A percentile compares a stretch with the other conserved stretches of the same genome.
These are phyloP conservation scores for Metopia argyrocephala DNA, from an alignment of 2,888 invertebrate genomes.

Conservation along the genomic window DNA sequence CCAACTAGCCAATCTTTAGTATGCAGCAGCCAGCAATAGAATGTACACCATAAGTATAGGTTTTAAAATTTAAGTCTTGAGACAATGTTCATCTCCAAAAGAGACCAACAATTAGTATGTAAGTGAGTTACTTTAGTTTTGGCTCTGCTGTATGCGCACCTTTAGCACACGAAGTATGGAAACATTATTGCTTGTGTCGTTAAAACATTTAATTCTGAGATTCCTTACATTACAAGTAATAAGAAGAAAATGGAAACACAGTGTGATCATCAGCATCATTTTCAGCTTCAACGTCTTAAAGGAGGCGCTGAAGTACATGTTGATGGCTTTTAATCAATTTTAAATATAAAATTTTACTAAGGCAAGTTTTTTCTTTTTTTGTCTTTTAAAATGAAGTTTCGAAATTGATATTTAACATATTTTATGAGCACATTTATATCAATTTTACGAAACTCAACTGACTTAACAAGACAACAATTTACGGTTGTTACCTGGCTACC, in stretches of 20 bases:
- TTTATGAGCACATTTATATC: constrained; percentile 60
- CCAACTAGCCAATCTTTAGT: constrained; percentile 30
- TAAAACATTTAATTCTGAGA: background rate
- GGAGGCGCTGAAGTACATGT: constrained; percentile 61
- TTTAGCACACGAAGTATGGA: too few relatives aligned
- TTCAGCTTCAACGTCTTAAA: constrained; percentile 14
- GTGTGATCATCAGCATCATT: background rate
- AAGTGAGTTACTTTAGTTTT: constrained; percentile 11
- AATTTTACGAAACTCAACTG: constrained; percentile 39
- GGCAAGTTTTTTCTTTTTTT: constrained; percentile 26
- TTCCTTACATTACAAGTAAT: background rate
- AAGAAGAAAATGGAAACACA: background rate
- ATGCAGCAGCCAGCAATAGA: constrained; percentile 22
- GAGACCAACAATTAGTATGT: constrained; percentile 54
- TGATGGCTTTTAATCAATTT: constrained; percentile 66
- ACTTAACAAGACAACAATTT: constrained; percentile 23
- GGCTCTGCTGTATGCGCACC: too few relatives aligned
- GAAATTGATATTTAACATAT: constrained; percentile 63
- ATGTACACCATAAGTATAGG: constrained; percentile 48
- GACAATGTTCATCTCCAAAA: background rate
- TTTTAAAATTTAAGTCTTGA: constrained; percentile 5
- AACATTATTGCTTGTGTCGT: constrained; percentile 48
- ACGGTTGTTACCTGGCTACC: background rate
- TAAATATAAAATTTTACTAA: constrained; percentile 58
- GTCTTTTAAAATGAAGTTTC: constrained; percentile 7